phyloP scores from a whole-genome alignment of 2,797 vertebrate species.

The Cossypha niveicapilla region DNA sequence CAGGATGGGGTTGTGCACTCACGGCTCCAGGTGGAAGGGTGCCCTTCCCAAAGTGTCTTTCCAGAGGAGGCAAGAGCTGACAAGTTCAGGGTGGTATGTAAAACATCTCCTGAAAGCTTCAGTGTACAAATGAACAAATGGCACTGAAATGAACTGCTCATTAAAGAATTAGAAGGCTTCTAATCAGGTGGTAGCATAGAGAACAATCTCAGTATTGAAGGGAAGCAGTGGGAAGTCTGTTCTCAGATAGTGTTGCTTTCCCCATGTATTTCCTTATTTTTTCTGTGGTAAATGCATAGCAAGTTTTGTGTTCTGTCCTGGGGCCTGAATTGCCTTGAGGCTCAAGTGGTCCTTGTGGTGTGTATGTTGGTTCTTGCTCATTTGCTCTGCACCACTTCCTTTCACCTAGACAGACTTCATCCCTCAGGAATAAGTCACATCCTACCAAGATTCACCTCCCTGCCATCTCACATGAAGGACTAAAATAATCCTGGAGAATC shows the following conservation, averaged over 20 bases:
- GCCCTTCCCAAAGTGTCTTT: not conserved
- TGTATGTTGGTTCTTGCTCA: not conserved
- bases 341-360: not conserved
- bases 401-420: not conserved
- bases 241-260: not conserved
- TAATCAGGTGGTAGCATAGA: not conserved
- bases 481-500: not conserved
- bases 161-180: not conserved
- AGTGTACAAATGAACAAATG: not conserved
- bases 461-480: not conserved
- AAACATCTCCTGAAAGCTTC: not conserved
- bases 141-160: not conserved
- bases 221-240: not conserved
- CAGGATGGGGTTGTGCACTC: rapidly evolving
- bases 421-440: not conserved
- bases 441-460: not conserved
- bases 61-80: not conserved
- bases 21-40: rapidly evolving
- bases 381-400: not conserved
- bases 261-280: not conserved
- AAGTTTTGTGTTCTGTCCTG: not conserved
- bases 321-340: not conserved
- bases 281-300: not conserved
- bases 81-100: not conserved
- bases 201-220: not conserved